phyloP scores from a whole-genome alignment of 2,113 vertebrate genomes.

The Falcunculus frontatus region DNA sequence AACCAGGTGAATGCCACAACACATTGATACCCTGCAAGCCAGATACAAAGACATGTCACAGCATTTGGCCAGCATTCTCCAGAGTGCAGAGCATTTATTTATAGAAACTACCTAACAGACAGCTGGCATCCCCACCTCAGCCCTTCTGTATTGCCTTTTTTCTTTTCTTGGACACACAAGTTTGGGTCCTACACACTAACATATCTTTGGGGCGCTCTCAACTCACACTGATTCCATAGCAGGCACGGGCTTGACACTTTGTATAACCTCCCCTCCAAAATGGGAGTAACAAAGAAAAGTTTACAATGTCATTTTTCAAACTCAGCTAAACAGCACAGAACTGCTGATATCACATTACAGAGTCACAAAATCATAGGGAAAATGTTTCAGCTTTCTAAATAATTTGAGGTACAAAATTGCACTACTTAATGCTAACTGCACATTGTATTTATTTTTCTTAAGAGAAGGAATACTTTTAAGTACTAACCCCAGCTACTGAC shows the following conservation, averaged over 20 bases:
- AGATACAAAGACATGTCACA: neutral
- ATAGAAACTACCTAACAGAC: neutral
- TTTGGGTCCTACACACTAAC: neutral
- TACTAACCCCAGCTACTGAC: neutral
- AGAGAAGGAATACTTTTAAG: slow-evolving; percentile 11
- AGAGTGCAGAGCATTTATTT: neutral
- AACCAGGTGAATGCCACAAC: neutral
- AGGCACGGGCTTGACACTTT: neutral
- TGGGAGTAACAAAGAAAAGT: neutral
- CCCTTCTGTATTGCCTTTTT: neutral
- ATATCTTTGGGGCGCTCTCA: neutral
- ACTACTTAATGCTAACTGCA: slow-evolving; percentile 10
- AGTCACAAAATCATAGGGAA: neutral
- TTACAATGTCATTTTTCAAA: neutral
- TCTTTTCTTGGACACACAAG: neutral
- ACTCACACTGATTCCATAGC: neutral
- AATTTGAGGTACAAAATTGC: neutral
- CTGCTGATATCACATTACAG: neutral
- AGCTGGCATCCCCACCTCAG: neutral
- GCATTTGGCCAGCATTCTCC: neutral
- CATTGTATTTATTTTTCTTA: neutral
- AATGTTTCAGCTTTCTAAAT: slow-evolving; percentile 2
- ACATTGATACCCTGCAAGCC: neutral
- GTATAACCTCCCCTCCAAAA: neutral
- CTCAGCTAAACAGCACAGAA: neutral